phyloP scores from a whole-genome alignment of 2,113 vertebrate genomes.

The Cichladusa arquata region DNA sequence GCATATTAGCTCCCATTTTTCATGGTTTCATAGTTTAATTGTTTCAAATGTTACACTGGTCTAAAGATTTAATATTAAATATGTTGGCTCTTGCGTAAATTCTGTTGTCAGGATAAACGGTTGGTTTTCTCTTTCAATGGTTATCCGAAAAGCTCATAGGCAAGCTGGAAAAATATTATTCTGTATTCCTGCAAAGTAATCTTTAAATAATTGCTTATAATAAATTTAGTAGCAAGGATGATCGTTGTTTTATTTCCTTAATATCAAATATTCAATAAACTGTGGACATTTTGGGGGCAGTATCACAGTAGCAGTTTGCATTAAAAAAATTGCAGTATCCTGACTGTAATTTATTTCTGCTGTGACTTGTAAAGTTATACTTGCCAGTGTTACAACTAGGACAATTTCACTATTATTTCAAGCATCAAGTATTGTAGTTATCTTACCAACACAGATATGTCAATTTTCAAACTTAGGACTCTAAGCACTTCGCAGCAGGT shows the following conservation, averaged over 20 bases:
- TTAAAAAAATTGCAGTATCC: not conserved
- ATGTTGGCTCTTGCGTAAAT: slow-evolving; percentile 21
- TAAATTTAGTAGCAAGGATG: not conserved
- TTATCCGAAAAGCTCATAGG: slow-evolving; percentile 3
- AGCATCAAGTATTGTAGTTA: not conserved
- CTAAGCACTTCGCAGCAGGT: not conserved
- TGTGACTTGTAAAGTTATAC: not conserved
- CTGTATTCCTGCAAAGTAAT: not conserved
- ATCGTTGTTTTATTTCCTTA: not conserved
- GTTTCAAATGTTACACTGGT: slow-evolving; percentile 41
- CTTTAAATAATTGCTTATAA: slow-evolving; percentile 30
- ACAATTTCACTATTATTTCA: not conserved
- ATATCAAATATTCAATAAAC: not conserved
- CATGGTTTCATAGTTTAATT: slow-evolving; percentile 58
- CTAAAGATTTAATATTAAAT: slow-evolving; percentile 59
- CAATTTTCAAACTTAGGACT: not conserved
- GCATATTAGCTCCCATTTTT: slow-evolving; percentile 48
- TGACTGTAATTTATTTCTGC: not conserved
- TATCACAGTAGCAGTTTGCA: not conserved
- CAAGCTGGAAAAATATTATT: slow-evolving; percentile 20
- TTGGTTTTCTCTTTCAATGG: slow-evolving; percentile 29
- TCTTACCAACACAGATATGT: not conserved
- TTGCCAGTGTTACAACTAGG: not conserved
- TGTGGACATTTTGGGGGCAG: not conserved
- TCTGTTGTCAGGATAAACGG: slow-evolving; percentile 43